Conservation (phyloP, 2,113 vertebrate species). For the Paralichthys olivaceus region DNA sequence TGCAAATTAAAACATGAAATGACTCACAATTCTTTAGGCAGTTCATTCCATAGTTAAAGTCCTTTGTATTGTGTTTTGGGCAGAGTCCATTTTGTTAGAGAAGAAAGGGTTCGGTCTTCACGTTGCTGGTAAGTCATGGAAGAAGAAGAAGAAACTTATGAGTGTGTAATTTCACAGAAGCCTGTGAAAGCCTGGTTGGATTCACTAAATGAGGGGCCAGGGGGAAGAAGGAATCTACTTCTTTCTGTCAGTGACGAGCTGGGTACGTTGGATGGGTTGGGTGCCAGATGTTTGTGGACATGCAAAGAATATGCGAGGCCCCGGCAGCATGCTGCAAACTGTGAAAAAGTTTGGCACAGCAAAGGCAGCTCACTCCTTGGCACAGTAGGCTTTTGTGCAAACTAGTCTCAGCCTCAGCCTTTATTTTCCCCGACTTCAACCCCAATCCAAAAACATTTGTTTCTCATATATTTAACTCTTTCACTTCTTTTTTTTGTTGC, state of each 20-base stretch:
- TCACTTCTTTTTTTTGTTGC: background rate
- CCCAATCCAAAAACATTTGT: constrained; percentile 14
- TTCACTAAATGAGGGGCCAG: constrained; percentile 43
- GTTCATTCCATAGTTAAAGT: background rate
- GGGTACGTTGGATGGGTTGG: constrained; percentile 59
- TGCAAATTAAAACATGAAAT: constrained; percentile 1
- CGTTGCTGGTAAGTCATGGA: background rate
- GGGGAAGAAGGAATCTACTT: constrained; percentile 46
- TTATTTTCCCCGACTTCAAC: constrained; percentile 19
- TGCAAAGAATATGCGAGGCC: constrained; percentile 45
- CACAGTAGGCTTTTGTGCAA: constrained; percentile 34
- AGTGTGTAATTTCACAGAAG: constrained; percentile 18
- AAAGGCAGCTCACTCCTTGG: constrained; percentile 54
- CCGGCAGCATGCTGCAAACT: constrained; percentile 62
- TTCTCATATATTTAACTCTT: constrained; percentile 13
- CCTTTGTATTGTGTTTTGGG: background rate
- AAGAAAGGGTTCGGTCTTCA: no score
- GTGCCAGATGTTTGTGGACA: constrained; percentile 76
- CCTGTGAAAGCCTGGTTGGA: constrained; percentile 27
- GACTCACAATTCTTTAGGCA: constrained; percentile 4
- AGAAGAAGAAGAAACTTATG: background rate
- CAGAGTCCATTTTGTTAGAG: no score
- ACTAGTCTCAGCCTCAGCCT: constrained; percentile 12
- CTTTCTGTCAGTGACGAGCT: constrained; percentile 50
- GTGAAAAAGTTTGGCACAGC: constrained; percentile 65